Evolutionary conservation across 1,140 invertebrate species (phyloP), one percentile per base, ranked within the genome.

Genomic region (Yoshiicerus persimilis): DNA sequence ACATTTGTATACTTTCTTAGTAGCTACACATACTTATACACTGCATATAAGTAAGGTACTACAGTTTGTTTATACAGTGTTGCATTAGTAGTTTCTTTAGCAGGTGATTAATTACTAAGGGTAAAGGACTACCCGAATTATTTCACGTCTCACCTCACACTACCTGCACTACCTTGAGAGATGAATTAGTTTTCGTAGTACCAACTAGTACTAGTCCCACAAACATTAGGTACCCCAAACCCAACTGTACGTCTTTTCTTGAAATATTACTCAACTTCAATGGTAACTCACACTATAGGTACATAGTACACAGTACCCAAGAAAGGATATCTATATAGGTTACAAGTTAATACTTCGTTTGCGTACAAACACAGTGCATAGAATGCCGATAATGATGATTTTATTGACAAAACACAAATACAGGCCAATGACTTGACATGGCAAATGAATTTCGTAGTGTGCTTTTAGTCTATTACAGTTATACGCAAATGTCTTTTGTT

Each of bases 351-450:
- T n/a, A n/a, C n/a, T n/a, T n/a, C n/a, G n/a, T n/a, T n/a, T n/a
- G n/a, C n/a, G n/a, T n/a, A n/a, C n/a, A n/a, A n/a, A n/a, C n/a
- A n/a, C 6, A n/a, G 47, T 56, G 47, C 47, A 4, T n/a, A n/a
- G n/a, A n/a, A 56, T 56, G 47, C n/a, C 47, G 47, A 56, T 56
- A 56, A 36, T 80, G 75, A 80, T 80, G 75, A 36, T 36, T 80
- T 80, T 80, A 80, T 80, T 80, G 75, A 80, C 30, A 80, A 80
- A 80, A 80, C 75, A 80, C 4, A 36, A 80, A 80, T 80, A 8
- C 30, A 80, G 75, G 75, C 32, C 75, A 80, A 80, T 38, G 75
- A 80, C 75, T 80, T 80, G 75, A 23, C 13, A 34, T 23, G 20
- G 13, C 75, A 80, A 36, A 36, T 16, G 30, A n/a, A 38, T 80